Evolutionary conservation across 2,113 vertebrate genomes (phyloP), one percentile per base, ranked within the genome.

Genomic region (Amphiprion percula): DNA sequence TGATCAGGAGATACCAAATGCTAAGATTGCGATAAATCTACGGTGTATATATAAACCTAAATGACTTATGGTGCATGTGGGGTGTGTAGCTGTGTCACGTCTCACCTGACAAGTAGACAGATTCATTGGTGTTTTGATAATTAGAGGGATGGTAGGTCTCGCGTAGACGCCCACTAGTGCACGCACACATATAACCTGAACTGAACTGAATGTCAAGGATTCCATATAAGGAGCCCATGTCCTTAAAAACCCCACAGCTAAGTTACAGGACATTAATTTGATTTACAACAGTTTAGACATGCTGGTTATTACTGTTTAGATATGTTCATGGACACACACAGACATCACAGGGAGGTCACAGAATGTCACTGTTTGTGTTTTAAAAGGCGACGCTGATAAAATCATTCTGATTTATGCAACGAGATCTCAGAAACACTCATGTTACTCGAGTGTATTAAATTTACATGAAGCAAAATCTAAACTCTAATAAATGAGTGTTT

Each of bases 41-140:
- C 7, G 2, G 16, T 44, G 10, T 33, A 30, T 33, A 30, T 4
- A 49, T 39, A 33, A 61, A 65, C 23, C 52, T 33, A 33, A 50
- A 56, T 41, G 44, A 30, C 19, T 30, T n/a, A 2, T 3, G 33
- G 56, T 37, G 49, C 39, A 49, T 19, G 16, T 33, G 4, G 21
- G 54, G 60, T 47, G 6, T 65, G 30, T 10, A 37, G 46, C 10
- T 0, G 0, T 73, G 26, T 75, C 54, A 28, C 4, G 4, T 69
- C 41, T 50, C 72, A 61, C 9, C 37, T 64, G 50, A 60, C 53
- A 68, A 46, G 53, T 53, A 9, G 47, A 65, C 49, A 46, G 61
- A 69, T 66, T 53, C 23, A 68, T 60, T 66, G 39, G 61, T 80
- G 79, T 80, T 78, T 74, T 77, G 50, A 74, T 50, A 67, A 49